Base-by-base conservation (phyloP, 2,888 invertebrate genomes). In the Strigamia crassipes region DNA sequence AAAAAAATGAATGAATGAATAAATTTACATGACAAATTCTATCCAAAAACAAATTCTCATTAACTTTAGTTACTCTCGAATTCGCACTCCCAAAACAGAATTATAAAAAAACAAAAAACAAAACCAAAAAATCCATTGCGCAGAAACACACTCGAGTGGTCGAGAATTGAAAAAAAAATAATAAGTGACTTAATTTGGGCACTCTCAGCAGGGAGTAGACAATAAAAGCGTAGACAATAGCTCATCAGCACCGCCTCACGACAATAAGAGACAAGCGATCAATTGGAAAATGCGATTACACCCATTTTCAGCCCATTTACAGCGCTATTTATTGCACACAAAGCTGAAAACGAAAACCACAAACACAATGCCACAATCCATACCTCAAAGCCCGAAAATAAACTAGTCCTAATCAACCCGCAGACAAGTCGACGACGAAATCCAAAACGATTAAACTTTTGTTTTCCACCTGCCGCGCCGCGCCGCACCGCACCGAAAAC, bases 291-390 rank as follows among this genome's bases (percentile, higher is more conserved):
- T 27, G 73, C 27, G 9, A 73, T 73, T 73, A 31, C 73, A 73
- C 27, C 73, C 73, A 73, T 73, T 73, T 31, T 27, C 73, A 9
- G 27, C 27, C 73, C 73, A 73, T 73, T 73, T 73, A 73, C 73
- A 73, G 31, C 73, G 73, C 31, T 31, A 27, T 73, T 73, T 31
- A 23, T 73, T 73, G 73, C 73, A 27, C 73, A 12, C 27, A 73
- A 73, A 31, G 13, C 73, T 73, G 13, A 73, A 31, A 73, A 31
- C 23, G 1, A 1, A 46, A 21, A 61, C n/a, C 61, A 8, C 10
- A 2, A 5, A 61, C 18, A 18, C 12, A n/a, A 12, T n/a, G 31
- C 73, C 18, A 18, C 12, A n/a, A 12, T n/a, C 31, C 73, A 27
- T 73, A 73, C 73, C 73, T 73, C 31, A 4, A 23, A 27, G 73